Percentiles rank a stretch among this genome's conserved stretches.
These are phyloP conservation scores for Lordiphosa stackelbergi DNA, from an alignment of 1,140 invertebrate species.

Conservation along the genomic window DNA sequence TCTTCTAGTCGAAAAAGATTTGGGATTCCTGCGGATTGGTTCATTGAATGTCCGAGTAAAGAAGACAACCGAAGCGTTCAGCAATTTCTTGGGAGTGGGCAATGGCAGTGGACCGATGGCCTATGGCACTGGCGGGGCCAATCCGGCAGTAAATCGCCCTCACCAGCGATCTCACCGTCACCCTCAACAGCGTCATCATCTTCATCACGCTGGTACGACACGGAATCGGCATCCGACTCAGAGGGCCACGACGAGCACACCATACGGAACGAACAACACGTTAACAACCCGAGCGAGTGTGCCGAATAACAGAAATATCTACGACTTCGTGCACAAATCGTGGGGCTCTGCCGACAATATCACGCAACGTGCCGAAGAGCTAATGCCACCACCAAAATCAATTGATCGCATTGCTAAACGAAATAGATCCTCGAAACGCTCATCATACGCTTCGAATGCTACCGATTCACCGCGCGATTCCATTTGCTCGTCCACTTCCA, in stretches of 20 bases:
- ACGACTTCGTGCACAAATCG: conserved; percentile 81
- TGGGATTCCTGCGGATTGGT: conserved; percentile 91
- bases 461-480: conserved; percentile 70
- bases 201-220: conserved; percentile 70
- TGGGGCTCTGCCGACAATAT: conserved; percentile 94
- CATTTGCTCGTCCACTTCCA: conserved; percentile 67
- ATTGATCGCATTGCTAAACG: conserved; percentile 81
- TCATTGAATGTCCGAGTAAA: conserved; percentile 94
- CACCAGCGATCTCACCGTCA: conserved; percentile 76
- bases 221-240: conserved; percentile 67
- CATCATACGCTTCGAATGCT: conserved; percentile 78
- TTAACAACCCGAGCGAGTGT: conserved; percentile 56
- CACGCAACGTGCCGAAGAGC: conserved; percentile 78
- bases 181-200: conserved; percentile 76
- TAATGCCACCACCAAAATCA: conserved; percentile 86
- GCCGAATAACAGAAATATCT: conserved; percentile 78
- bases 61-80: conserved; percentile 93
- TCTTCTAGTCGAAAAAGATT: conserved; percentile 85
- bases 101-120: conserved; percentile 73
- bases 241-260: conserved; percentile 59
- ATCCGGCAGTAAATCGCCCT: conserved; percentile 53
- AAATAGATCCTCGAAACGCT: conserved; percentile 79
- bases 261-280: conserved; percentile 44
- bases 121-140: conserved; percentile 37
- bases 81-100: conserved; percentile 89